A percentile compares a stretch with the other conserved stretches of the same genome.
phyloP scores from a whole-genome alignment of 2,888 invertebrate genomes.

The Escarpia spicata region DNA sequence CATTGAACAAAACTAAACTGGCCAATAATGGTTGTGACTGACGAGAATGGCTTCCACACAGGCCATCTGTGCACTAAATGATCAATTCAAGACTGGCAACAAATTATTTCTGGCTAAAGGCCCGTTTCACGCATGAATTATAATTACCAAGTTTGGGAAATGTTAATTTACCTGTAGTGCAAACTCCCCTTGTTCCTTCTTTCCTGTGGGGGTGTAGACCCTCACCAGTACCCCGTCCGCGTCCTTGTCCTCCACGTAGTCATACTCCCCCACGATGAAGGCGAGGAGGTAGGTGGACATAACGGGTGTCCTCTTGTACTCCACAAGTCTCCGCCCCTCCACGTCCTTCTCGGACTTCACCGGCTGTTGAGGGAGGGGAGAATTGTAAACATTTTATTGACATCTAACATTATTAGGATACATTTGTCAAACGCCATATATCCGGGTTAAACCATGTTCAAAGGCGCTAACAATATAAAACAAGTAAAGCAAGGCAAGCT shows the following conservation, averaged over 20 bases:
- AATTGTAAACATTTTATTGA: neutral
- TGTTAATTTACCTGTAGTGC: slow-evolving; percentile 79
- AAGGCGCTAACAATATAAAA: too few relatives aligned
- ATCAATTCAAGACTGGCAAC: too few relatives aligned
- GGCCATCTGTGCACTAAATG: too few relatives aligned
- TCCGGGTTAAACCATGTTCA: too few relatives aligned
- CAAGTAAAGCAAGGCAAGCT: too few relatives aligned
- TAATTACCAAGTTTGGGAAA: neutral
- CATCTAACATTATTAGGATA: too few relatives aligned
- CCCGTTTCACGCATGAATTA: neutral
- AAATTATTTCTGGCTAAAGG: too few relatives aligned
- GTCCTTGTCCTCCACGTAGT: slow-evolving; percentile 86
- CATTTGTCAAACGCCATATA: too few relatives aligned
- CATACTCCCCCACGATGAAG: slow-evolving; percentile 93
- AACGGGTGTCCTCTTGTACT: slow-evolving; percentile 85
- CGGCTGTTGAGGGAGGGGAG: slow-evolving; percentile 45
- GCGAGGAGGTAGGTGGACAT: slow-evolving; percentile 97
- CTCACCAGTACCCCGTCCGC: slow-evolving; percentile 78
- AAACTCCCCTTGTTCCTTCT: slow-evolving; percentile 90
- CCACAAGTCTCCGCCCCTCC: slow-evolving; percentile 69
- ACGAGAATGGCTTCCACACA: too few relatives aligned
- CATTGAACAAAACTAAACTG: too few relatives aligned
- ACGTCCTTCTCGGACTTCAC: slow-evolving; percentile 52
- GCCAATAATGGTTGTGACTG: too few relatives aligned
- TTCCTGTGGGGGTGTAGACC: slow-evolving; percentile 80